Percentiles rank a stretch among this genome's conserved stretches.
These are phyloP conservation scores for Plebejus anna DNA, from an alignment of 2,888 invertebrate species.

Conservation along the genomic window DNA sequence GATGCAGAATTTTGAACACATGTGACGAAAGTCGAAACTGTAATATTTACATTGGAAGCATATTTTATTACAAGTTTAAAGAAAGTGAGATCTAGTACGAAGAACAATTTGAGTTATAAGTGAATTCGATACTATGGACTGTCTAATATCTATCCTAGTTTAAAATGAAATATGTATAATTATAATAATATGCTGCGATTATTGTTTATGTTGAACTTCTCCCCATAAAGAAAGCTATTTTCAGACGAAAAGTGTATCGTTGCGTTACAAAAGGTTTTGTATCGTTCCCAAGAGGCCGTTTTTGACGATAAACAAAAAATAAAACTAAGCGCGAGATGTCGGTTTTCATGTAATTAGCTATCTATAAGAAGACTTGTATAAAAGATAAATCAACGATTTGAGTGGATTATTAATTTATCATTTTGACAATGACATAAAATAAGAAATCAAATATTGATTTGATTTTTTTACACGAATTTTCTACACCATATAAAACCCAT, in stretches of 20 bases:
- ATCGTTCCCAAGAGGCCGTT: not conserved
- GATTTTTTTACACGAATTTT: too few relatives aligned
- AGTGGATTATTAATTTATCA: too few relatives aligned
- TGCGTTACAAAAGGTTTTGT: not conserved
- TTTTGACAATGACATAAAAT: too few relatives aligned
- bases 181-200: not conserved
- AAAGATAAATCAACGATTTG: not conserved
- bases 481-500: too few relatives aligned
- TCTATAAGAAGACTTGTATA: not conserved
- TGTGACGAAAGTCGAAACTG: not conserved
- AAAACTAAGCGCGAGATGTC: not conserved
- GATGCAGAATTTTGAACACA: conserved; percentile 16
- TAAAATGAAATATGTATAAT: not conserved
- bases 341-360: not conserved
- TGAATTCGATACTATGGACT: too few relatives aligned
- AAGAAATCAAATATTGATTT: too few relatives aligned
- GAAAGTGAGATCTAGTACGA: not conserved
- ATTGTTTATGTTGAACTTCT: not conserved
- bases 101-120: too few relatives aligned
- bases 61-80: not conserved
- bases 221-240: not conserved
- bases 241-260: not conserved
- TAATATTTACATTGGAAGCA: not conserved
- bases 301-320: not conserved
- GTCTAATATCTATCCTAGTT: not conserved